A percentile compares a stretch with the other conserved stretches of the same genome.
Conservation (phyloP, 2,888 invertebrate genomes). For the Drosophila sordidula region DNA sequence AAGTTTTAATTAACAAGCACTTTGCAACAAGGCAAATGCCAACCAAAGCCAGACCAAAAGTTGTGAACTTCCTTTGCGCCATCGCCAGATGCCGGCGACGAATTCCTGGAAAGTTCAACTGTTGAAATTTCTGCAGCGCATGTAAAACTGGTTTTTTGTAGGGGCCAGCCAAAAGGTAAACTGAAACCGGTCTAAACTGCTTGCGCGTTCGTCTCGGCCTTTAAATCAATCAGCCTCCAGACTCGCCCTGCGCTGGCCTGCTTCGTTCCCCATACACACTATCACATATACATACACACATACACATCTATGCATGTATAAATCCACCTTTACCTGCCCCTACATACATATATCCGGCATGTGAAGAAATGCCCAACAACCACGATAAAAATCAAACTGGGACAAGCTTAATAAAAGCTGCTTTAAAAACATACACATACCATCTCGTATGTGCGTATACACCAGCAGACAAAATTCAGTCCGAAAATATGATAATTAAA, state of each 20-base stretch:
- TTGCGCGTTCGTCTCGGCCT: slow-evolving; percentile 42
- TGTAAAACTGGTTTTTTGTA: slow-evolving; percentile 62
- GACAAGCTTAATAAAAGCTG: slow-evolving; percentile 67
- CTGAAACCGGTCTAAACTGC: slow-evolving; percentile 58
- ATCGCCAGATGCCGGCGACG: slow-evolving; percentile 48
- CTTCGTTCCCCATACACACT: slow-evolving; percentile 20
- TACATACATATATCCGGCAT: slow-evolving; percentile 51
- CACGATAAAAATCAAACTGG: slow-evolving; percentile 73
- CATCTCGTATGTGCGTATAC: slow-evolving; percentile 1
- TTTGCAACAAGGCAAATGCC: slow-evolving; percentile 32
- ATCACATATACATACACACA: neutral
- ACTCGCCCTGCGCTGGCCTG: slow-evolving; percentile 45
- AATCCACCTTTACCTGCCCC: slow-evolving; percentile 17
- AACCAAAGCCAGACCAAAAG: slow-evolving; percentile 17
- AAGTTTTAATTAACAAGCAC: slow-evolving; percentile 58
- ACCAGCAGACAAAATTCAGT: slow-evolving; percentile 23
- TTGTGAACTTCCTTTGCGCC: slow-evolving; percentile 31
- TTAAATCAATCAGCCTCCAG: slow-evolving; percentile 69
- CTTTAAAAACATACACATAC: slow-evolving; percentile 42
- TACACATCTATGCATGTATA: neutral
- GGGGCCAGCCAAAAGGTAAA: slow-evolving; percentile 44
- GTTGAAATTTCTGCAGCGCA: slow-evolving; percentile 57
- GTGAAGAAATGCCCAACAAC: slow-evolving; percentile 67
- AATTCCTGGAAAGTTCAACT: slow-evolving; percentile 79
- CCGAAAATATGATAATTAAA: slow-evolving; percentile 65